Evolutionary conservation across 2,888 invertebrate species (phyloP).

Genomic region (Aplocera efformata): DNA sequence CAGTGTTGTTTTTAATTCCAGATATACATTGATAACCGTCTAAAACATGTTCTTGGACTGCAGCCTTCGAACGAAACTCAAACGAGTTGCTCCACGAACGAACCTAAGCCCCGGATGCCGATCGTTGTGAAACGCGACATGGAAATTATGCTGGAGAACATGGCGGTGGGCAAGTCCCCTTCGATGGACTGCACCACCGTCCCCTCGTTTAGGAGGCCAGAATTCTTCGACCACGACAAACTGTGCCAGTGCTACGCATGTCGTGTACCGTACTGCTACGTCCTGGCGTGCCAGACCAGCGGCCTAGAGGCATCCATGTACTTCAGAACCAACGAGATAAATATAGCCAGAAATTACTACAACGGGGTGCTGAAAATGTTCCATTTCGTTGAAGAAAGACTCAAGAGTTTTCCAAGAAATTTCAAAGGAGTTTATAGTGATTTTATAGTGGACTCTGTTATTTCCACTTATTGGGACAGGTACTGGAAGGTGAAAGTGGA

Average conservation of each 20-base stretch:
- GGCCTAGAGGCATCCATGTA: conserved; percentile 54
- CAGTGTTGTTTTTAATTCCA: conserved; percentile 25
- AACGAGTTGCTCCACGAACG: conserved; percentile 17
- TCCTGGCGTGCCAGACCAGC: conserved; percentile 40
- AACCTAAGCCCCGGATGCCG: conserved; percentile 26
- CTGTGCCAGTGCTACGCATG: conserved; percentile 54
- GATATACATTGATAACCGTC: conserved; percentile 56
- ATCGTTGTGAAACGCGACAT: conserved; percentile 41
- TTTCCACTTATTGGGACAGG: conserved; percentile 28
- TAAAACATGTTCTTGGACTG: conserved; percentile 56
- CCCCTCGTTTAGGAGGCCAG: conserved; percentile 43
- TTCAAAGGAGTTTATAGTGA: conserved; percentile 32
- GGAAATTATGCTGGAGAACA: conserved; percentile 54
- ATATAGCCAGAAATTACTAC: conserved; percentile 58
- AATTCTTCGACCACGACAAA: conserved; percentile 42
- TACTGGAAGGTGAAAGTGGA: conserved; percentile 40
- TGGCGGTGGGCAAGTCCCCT: conserved; percentile 40
- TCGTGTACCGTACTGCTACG: conserved; percentile 32
- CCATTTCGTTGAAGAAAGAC: conserved; percentile 33
- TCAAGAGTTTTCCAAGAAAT: conserved; percentile 28
- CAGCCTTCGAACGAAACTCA: conserved; percentile 39
- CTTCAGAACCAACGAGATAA: conserved; percentile 48
- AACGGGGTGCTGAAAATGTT: conserved; percentile 44
- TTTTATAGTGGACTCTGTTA: conserved; percentile 40
- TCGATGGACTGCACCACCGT: conserved; percentile 35